Base-by-base conservation (phyloP, 2,113 vertebrate species). In the Furnarius figulus region DNA sequence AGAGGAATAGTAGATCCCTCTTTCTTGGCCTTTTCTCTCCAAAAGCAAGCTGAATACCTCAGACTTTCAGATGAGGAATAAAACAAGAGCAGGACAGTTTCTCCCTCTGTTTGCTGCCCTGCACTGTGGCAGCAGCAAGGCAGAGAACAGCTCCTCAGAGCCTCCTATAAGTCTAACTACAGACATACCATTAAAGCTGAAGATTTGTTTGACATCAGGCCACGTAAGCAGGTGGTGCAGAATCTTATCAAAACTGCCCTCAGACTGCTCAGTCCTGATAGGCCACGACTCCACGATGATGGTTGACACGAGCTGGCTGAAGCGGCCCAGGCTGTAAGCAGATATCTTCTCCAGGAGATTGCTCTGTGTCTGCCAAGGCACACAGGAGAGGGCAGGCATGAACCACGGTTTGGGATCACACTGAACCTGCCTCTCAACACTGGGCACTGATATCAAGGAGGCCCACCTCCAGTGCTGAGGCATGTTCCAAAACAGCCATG, bases 231-330 rank as follows among this genome's bases (percentile, higher is more conserved):
- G 85, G 21, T 99, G 98, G 14, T 27, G 91, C 39, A 99, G 92
- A 44, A 99, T 86, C 28, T 71, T 63, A 40, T 98, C 98, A 72
- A 97, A 78, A 30, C 97, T 91, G 0, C 49, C 71, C 4, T 93
- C 74, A 8, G 74, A 44, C 5, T 31, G 14, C 42, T 97, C 98
- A 1, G 2, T 10, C 10, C 2, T 2, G 35, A 4, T 85, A 3
- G 99, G 99, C 99, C 99, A 99, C 0, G 98, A 99, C 91, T 99
- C 98, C 27, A 98, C 89, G 24, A 99, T 97, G 75, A 99, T 98
- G 0, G 97, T 78, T 2, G 99, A 99, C 30, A 99, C 96, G 1
- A 99, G 98, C 13, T 97, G 98, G 73, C 98, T 98, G 65, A 99
- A 98, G 9, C 95, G 98, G 55, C 2, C 3, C 58, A 89, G 2